Base-by-base conservation (phyloP, 2,888 invertebrate species). In the Spisula solida region DNA sequence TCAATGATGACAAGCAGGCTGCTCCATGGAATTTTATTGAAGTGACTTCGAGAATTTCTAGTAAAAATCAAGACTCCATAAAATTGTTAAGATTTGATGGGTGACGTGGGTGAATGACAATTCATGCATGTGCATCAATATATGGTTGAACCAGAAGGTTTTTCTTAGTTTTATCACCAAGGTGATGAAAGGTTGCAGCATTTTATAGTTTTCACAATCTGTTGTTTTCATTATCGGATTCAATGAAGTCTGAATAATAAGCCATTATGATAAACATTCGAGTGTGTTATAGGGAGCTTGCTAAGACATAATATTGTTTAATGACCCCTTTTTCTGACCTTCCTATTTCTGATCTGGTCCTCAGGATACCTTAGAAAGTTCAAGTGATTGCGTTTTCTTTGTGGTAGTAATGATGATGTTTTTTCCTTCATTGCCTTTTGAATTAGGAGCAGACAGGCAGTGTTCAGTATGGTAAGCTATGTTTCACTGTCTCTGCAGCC, bases 1-100 rank as follows among this genome's bases (percentile, higher is more conserved):
- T 31, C 75, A 31, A 66, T 81, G 81, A 86, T 51, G 81, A 47
- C 20, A 51, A 56, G 66, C 86, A 86, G 86, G 55, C 48, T 81
- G 56, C 41, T 14, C 0, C 4, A 79, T n/a, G 84, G 66, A 80
- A 75, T 87, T 87, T 82, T 87, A 83, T 87, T 83, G 83, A 83
- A 80, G 60, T 79, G 78, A 82, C 79, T 80, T 56, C 79, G 34
- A 79, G 48, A 82, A 82, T 79, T 80, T 56, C 79, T 51, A 79
- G 48, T 79, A 83, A 87, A 87, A 79, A 34, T 83, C 20, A 16
- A 66, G 79, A 80, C 78, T 79, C 83, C 87, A 87, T 83, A 82
- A 80, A 87, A 87, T 56, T 79, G 81, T 48, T 81, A 29, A 70
- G 70, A 25, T 85, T 48, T 80, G 55, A 51, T 56, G 29, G 14